Evolutionary conservation across 1,140 invertebrate genomes (phyloP).

Genomic region (Bombus balteatus): DNA sequence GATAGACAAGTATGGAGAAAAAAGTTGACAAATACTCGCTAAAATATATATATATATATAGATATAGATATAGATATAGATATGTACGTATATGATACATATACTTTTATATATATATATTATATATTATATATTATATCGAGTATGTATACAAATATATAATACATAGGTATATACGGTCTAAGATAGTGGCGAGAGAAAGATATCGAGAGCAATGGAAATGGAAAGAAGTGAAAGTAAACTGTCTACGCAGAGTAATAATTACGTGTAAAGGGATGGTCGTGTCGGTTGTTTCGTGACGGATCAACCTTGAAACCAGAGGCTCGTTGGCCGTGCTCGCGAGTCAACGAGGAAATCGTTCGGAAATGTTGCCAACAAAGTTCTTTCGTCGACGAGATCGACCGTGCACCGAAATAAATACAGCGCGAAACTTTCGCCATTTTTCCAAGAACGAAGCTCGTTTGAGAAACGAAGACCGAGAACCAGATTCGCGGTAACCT

Average conservation of each 20-base stretch:
- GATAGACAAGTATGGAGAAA: conserved; percentile 23
- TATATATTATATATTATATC: too few species aligned
- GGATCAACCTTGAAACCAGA: conserved; percentile 32
- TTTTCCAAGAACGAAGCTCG: background rate
- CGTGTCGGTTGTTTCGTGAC: conserved; percentile 40
- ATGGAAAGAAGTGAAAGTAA: conserved; percentile 25
- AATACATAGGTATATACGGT: background rate
- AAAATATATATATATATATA: conserved; percentile 20
- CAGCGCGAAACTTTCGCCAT: conserved; percentile 2
- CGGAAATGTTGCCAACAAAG: conserved; percentile 28
- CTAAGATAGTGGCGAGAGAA: conserved; percentile 33
- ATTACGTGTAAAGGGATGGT: conserved; percentile 15
- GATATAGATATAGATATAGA: background rate
- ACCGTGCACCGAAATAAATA: background rate
- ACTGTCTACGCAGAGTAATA: conserved; percentile 20
- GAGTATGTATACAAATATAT: too few species aligned
- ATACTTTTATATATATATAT: too few species aligned
- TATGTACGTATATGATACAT: too few species aligned
- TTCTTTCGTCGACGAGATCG: conserved; percentile 13
- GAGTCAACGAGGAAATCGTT: background rate
- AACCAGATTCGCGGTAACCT: too few species aligned
- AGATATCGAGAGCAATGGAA: conserved; percentile 47
- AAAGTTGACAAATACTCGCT: conserved; percentile 52
- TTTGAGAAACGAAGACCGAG: background rate
- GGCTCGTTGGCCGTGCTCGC: background rate